Base-by-base conservation (phyloP, 1,140 invertebrate species). In the Eurosta solidaginis region DNA sequence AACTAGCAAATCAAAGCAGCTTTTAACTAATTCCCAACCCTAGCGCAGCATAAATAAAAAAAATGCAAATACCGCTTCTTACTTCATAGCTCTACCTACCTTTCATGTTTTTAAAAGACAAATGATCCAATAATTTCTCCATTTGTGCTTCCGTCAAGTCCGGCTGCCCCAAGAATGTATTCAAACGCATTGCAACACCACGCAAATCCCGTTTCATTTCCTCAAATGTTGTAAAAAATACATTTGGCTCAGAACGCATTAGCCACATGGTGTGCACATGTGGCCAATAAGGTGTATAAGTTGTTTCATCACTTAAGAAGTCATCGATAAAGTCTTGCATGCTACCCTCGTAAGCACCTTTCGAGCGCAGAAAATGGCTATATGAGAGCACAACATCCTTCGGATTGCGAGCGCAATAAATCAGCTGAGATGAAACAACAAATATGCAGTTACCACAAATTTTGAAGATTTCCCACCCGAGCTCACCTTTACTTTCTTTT, bases 301-400 rank as follows among this genome's bases (percentile, higher is more conserved):
- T 79, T n/a, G 89, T 89, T 84, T 88, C 88, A 79, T 89, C 90
- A 20, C 87, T 88, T 5, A 92, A 77, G 84, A 93, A 93, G 27
- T 90, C 82, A 76, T 90, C 84, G 47, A 90, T 90, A 82, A 92
- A 93, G 9, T 91, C 88, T 1, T 91, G 85, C 77, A 93, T 91
- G 77, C 87, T 88, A 12, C 92, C 92, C 10, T 80, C 84, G 83
- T 90, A 92, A 7, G 89, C 89, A 78, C 90, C 89, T 36, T 92
- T 81, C 3, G 91, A 80, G 78, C 87, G 89, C 77, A 89, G 89
- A 82, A 93, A 93, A 84, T 95, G 90, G 82, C 90, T 95, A 82
- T 92, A 94, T 0, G 93, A 95, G 1, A 95, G 90, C 22, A 91
- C 91, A 2, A 91, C 91, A 85, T 96, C 94, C 85, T 94, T 95